A percentile compares a stretch with the other conserved stretches of the same genome.
phyloP scores from a whole-genome alignment of 2,113 vertebrate species.

The Takifugu bimaculatus region DNA sequence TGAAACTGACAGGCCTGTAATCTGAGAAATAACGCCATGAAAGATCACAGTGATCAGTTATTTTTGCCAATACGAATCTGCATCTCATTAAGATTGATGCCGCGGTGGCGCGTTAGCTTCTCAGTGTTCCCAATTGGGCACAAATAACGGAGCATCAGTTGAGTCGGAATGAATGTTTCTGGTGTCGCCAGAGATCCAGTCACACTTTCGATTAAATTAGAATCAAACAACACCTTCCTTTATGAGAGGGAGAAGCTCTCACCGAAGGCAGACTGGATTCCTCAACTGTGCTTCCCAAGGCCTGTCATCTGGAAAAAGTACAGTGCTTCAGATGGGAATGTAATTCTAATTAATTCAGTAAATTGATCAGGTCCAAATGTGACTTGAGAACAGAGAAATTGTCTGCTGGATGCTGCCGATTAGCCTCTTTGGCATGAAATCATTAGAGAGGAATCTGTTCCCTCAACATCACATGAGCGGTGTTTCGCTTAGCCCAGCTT shows the following conservation, averaged over 20 bases:
- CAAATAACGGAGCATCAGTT: conserved; percentile 31
- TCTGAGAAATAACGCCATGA: conserved; percentile 21
- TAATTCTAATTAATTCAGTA: not conserved
- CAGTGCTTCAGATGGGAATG: conserved; percentile 11
- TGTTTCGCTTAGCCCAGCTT: not conserved
- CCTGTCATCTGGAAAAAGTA: not conserved
- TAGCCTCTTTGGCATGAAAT: conserved; percentile 12
- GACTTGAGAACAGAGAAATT: not conserved
- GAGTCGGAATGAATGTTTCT: conserved; percentile 25
- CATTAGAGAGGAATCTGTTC: not conserved
- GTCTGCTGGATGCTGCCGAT: not conserved
- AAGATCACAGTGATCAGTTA: conserved; percentile 3
- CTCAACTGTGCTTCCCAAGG: not conserved
- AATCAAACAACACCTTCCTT: conserved; percentile 27
- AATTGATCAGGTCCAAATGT: not conserved
- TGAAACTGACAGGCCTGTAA: conserved; percentile 15
- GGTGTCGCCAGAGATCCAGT: conserved; percentile 17
- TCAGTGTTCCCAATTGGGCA: conserved; percentile 1
- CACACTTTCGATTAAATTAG: conserved; percentile 42
- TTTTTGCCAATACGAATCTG: conserved; percentile 2
- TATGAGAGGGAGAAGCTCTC: conserved; percentile 2
- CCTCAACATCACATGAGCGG: not conserved
- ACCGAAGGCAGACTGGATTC: conserved; percentile 8
- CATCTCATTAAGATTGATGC: conserved; percentile 15
- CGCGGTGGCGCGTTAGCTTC: not conserved